Conservation (phyloP, 2,888 invertebrate genomes). For the Lordiphosa fenestrarum region DNA sequence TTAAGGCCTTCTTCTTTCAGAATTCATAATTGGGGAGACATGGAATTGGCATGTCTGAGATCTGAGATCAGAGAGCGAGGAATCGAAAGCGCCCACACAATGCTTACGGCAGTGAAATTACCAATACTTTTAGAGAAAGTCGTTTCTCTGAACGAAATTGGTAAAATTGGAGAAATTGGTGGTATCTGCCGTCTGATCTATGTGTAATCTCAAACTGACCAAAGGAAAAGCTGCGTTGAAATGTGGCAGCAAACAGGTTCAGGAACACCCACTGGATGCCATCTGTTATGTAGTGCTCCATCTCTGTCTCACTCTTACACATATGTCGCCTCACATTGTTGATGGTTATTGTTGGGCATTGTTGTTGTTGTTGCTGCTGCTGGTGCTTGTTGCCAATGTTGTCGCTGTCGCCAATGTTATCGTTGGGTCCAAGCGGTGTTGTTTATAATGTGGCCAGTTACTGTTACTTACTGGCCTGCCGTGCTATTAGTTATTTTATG, state of each 20-base stretch:
- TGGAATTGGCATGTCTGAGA: too few relatives aligned
- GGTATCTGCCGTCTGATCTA: too few relatives aligned
- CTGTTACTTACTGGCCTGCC: conserved; percentile 21
- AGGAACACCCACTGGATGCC: conserved; percentile 18
- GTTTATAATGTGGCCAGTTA: conserved; percentile 54
- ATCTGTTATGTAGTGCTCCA: conserved; percentile 1
- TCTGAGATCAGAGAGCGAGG: too few relatives aligned
- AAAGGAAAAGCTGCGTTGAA: too few relatives aligned
- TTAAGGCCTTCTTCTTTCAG: too few relatives aligned
- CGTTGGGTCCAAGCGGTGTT: conserved; percentile 46
- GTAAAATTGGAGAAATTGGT: too few relatives aligned
- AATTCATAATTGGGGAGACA: too few relatives aligned
- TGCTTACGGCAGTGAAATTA: too few relatives aligned
- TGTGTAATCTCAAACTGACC: too few relatives aligned
- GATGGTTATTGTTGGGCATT: conserved; percentile 59
- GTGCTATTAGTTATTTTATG: conserved; percentile 63
- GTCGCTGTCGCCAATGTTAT: conserved; percentile 35
- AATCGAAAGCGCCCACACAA: too few relatives aligned
- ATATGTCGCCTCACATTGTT: conserved; percentile 31
- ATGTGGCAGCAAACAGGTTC: background rate
- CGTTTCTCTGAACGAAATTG: too few relatives aligned
- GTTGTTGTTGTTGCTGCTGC: conserved; percentile 23
- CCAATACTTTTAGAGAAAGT: too few relatives aligned
- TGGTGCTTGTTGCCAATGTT: conserved; percentile 43
- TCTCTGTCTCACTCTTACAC: background rate